A percentile compares a stretch with the other conserved stretches of the same genome.
These are phyloP conservation scores for Microtus ochrogaster DNA, from an alignment of 2,113 vertebrate genomes.

Conservation along the genomic window DNA sequence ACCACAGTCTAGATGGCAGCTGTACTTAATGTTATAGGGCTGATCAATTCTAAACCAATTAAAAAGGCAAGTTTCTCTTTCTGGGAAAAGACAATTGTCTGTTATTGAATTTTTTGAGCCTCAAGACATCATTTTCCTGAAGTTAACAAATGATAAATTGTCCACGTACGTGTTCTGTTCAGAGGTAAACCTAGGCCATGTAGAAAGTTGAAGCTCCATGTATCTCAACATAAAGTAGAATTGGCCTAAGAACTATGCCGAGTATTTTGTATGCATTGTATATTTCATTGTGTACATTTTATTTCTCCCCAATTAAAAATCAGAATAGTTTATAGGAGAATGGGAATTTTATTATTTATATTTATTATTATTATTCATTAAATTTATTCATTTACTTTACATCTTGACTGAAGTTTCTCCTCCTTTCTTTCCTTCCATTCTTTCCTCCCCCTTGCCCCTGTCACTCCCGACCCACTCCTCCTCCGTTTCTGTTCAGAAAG, in stretches of 20 bases:
- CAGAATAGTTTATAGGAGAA: not conserved
- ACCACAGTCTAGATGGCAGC: not conserved
- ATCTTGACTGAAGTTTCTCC: not conserved
- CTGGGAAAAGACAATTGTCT: slow-evolving; percentile 24
- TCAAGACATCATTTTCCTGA: not conserved
- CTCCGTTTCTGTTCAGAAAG: not conserved
- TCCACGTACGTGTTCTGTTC: not conserved
- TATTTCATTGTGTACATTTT: not conserved
- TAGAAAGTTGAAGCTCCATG: not conserved
- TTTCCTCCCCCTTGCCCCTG: not conserved
- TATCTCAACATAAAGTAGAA: not conserved
- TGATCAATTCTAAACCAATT: slow-evolving; percentile 34
- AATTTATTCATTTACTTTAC: not conserved
- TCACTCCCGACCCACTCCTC: not conserved
- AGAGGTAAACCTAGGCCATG: not conserved
- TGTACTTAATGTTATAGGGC: not conserved
- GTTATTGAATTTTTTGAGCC: slow-evolving; percentile 18
- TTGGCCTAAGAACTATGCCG: not conserved
- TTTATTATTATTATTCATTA: not conserved
- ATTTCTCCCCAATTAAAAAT: not conserved
- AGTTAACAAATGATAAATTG: not conserved
- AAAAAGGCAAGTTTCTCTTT: slow-evolving; percentile 23
- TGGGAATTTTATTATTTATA: not conserved
- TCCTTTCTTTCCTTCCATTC: not conserved
- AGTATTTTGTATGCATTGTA: not conserved